Conservation (phyloP, 2,113 vertebrate genomes). For the Urocitellus parryii region DNA sequence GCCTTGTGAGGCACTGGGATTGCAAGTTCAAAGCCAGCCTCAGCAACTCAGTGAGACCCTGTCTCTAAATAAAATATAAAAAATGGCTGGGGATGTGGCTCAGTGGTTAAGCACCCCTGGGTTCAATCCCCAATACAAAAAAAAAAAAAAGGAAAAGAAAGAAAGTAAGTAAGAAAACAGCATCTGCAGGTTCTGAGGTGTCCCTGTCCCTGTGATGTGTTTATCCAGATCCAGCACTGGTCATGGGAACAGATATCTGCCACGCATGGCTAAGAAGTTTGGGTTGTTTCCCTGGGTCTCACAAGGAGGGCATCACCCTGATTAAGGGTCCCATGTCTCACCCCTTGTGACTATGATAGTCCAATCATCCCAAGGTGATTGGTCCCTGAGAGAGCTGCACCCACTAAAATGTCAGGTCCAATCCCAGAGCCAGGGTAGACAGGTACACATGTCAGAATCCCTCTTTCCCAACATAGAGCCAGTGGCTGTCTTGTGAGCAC, state of each 20-base stretch:
- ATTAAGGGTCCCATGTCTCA: background rate
- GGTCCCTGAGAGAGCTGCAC: background rate
- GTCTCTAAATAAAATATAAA: too few relatives aligned
- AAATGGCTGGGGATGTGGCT: too few relatives aligned
- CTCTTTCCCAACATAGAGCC: slow-evolving; percentile 8
- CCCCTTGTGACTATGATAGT: background rate
- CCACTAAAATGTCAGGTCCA: background rate
- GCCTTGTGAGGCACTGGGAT: too few relatives aligned
- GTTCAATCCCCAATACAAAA: too few relatives aligned
- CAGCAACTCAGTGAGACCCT: too few relatives aligned
- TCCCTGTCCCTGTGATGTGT: background rate
- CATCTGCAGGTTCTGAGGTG: background rate
- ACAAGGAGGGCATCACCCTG: background rate
- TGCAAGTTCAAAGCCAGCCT: too few relatives aligned
- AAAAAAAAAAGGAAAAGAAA: too few relatives aligned
- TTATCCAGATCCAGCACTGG: background rate
- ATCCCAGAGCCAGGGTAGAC: background rate
- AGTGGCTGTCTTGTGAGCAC: background rate
- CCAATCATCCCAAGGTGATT: background rate
- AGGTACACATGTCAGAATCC: background rate
- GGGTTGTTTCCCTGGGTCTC: background rate
- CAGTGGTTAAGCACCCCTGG: too few relatives aligned
- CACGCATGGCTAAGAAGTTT: background rate
- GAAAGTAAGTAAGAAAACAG: too few relatives aligned
- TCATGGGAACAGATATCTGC: background rate